Conservation (phyloP, 1,140 invertebrate genomes). For the Asobara japonica region DNA sequence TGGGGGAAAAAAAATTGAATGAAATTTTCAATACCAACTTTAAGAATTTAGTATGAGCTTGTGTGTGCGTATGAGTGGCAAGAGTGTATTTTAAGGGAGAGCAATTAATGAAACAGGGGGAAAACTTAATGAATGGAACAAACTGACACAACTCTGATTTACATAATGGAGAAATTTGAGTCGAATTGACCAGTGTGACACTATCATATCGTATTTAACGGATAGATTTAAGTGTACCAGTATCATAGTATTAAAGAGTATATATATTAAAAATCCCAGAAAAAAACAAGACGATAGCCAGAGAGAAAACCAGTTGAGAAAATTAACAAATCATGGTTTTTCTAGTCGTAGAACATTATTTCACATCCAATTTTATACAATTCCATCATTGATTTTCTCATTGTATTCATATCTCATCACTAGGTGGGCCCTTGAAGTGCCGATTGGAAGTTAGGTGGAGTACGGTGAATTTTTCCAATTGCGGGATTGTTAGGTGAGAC, state of each 20-base stretch:
- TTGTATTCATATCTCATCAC: not conserved
- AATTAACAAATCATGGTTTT: slow-evolving; percentile 14
- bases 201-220: slow-evolving; percentile 41
- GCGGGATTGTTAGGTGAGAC: too few species aligned
- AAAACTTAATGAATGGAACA: not conserved
- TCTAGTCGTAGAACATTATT: slow-evolving; percentile 35
- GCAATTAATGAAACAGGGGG: not conserved
- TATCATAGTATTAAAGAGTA: slow-evolving; percentile 35
- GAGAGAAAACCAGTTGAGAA: not conserved
- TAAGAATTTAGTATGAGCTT: not conserved
- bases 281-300: not conserved
- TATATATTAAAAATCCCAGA: not conserved
- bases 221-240: slow-evolving; percentile 36
- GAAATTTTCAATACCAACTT: not conserved
- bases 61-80: not conserved
- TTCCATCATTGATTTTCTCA: not conserved
- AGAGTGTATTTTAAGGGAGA: not conserved
- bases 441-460: too few species aligned
- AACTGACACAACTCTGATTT: not conserved
- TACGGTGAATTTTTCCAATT: too few species aligned
- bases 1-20: not conserved
- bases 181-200: slow-evolving; percentile 18
- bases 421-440: not conserved
- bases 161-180: not conserved
- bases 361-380: not conserved